A percentile compares a stretch with the other conserved stretches of the same genome.
Conservation (phyloP, 2,113 vertebrate genomes). For the Alligator sinensis region DNA sequence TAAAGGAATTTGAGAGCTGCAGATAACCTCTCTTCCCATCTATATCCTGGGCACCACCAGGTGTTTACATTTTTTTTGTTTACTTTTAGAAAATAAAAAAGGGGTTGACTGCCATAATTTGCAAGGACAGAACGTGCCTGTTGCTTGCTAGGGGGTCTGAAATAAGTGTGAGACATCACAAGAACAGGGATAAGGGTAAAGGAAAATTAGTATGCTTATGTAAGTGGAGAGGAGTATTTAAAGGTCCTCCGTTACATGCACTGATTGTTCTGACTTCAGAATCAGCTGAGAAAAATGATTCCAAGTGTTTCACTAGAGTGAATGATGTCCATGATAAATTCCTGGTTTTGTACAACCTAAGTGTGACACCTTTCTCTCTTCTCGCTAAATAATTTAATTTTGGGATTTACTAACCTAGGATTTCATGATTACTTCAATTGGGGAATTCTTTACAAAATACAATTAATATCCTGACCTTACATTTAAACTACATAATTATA, state of each 20-base stretch:
- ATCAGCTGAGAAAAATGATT: neutral
- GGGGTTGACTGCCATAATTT: neutral
- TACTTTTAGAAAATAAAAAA: neutral
- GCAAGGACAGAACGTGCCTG: neutral
- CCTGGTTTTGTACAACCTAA: neutral
- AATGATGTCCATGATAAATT: neutral
- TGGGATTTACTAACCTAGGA: neutral
- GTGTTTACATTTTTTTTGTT: neutral
- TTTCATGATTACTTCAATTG: neutral
- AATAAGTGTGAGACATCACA: neutral
- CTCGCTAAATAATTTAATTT: neutral
- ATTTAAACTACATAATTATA: neutral
- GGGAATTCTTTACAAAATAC: neutral
- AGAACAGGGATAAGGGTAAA: neutral
- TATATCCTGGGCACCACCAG: neutral
- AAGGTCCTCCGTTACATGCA: neutral
- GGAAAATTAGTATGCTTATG: neutral
- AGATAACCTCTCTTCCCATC: neutral
- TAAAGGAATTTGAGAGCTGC: neutral
- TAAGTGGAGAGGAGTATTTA: neutral
- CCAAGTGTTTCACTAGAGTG: neutral
- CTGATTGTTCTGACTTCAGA: neutral
- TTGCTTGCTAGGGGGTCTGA: neutral
- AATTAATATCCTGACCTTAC: neutral
- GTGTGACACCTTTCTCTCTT: neutral